A percentile compares a stretch with the other conserved stretches of the same genome.
Evolutionary conservation across 2,113 vertebrate species (phyloP).

Genomic region (Erythrocercus mccallii): DNA sequence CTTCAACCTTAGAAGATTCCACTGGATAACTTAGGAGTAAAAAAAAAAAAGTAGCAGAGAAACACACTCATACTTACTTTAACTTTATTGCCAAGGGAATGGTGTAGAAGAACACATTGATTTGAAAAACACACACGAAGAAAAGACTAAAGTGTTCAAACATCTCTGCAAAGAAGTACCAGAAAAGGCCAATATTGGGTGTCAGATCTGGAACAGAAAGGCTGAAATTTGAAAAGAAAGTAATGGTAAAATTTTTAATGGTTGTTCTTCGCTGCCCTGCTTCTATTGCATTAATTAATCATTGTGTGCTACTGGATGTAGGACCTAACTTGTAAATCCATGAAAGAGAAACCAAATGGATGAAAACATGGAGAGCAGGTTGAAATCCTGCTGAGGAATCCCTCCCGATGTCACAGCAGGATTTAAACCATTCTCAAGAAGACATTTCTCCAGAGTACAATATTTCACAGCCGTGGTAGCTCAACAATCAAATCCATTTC

Average conservation of each 20-base stretch:
- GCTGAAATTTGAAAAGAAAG: constrained; percentile 74
- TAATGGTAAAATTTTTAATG: not conserved
- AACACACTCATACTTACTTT: constrained; percentile 82
- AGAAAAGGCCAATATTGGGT: constrained; percentile 97
- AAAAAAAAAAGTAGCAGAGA: not conserved
- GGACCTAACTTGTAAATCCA: not conserved
- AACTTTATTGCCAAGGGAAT: constrained; percentile 94
- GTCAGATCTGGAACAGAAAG: constrained; percentile 96
- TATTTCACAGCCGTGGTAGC: not conserved
- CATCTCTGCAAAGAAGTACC: constrained; percentile 99
- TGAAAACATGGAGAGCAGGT: not conserved
- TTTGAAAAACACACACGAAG: constrained; percentile 98
- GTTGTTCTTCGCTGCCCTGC: not conserved
- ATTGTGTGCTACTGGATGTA: not conserved
- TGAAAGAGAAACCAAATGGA: not conserved
- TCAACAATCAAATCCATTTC: not conserved
- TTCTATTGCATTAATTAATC: not conserved
- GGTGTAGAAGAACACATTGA: constrained; percentile 98
- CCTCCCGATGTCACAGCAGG: not conserved
- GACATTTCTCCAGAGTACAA: not conserved
- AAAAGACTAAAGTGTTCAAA: constrained; percentile 98
- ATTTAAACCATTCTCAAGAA: not conserved
- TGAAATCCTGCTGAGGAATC: not conserved
- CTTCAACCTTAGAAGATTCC: not conserved
- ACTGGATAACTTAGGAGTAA: not conserved